Percentiles rank a stretch among this genome's conserved stretches.
phyloP scores from a whole-genome alignment of 2,113 vertebrate species.

The Trochalopteron elliotii region DNA sequence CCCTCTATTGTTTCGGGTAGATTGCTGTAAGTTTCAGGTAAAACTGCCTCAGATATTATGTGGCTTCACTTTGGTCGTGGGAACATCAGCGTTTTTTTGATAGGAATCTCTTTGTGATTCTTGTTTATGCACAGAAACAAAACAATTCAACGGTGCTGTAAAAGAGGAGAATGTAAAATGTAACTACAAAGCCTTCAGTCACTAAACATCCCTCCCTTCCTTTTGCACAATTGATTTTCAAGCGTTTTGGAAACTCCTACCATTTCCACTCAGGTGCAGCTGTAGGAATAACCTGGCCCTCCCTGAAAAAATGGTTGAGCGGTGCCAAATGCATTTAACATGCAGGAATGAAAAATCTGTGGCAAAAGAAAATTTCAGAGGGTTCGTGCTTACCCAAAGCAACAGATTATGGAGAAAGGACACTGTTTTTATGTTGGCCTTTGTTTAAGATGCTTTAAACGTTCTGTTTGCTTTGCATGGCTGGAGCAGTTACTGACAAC shows the following conservation, averaged over 20 bases:
- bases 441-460: neutral
- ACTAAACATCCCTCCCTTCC: neutral
- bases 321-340: neutral
- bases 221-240: neutral
- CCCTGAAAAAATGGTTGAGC: neutral
- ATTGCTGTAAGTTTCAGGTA: slow-evolving; percentile 4
- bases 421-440: neutral
- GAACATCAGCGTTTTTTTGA: neutral
- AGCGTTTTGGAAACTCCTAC: neutral
- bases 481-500: neutral
- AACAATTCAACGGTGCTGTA: neutral
- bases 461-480: neutral
- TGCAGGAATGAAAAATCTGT: neutral
- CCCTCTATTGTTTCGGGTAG: slow-evolving; percentile 10
- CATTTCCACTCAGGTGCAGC: neutral
- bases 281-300: neutral
- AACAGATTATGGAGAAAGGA: neutral
- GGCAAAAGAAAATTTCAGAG: neutral
- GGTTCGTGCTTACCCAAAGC: neutral
- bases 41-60: neutral
- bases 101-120: neutral
- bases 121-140: neutral
- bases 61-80: neutral
- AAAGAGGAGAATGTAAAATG: neutral
- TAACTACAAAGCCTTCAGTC: neutral